phyloP scores from a whole-genome alignment of 1,140 invertebrate species.

The Drosophila varians region DNA sequence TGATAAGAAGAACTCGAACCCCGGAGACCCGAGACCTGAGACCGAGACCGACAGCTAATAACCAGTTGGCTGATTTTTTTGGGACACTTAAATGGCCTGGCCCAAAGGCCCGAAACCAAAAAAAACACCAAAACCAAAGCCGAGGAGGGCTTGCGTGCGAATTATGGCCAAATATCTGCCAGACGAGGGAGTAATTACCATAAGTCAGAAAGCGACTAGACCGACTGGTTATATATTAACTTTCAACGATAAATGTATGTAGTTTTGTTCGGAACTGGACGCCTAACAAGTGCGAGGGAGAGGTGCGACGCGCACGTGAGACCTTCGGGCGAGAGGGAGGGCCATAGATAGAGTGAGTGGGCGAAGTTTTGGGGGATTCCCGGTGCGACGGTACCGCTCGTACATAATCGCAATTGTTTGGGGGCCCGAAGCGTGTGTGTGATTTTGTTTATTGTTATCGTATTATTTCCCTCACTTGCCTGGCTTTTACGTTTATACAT shows the following conservation, averaged over 20 bases:
- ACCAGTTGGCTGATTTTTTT: background rate
- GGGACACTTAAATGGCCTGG: background rate
- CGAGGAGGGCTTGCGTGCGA: background rate
- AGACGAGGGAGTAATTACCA: conserved; percentile 23
- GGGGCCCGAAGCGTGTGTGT: conserved; percentile 58
- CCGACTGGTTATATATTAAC: conserved; percentile 32
- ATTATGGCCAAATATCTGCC: background rate
- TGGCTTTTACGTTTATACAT: too few relatives aligned
- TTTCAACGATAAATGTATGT: background rate
- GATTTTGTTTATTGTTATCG: conserved; percentile 43
- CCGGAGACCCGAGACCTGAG: too few relatives aligned
- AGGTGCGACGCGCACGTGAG: background rate
- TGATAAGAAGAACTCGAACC: background rate
- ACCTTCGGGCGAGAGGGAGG: background rate
- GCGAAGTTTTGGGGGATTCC: conserved; percentile 44
- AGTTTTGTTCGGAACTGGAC: too few relatives aligned
- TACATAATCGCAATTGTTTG: conserved; percentile 47
- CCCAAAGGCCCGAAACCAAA: too few relatives aligned
- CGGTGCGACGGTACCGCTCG: conserved; percentile 31
- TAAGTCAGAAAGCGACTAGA: conserved; percentile 31
- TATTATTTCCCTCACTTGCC: conserved; percentile 11
- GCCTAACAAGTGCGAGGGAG: background rate
- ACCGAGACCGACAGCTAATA: background rate
- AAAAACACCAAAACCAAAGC: background rate
- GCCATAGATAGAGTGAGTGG: background rate